These are phyloP conservation scores for Anhinga anhinga DNA, from an alignment of 2,113 vertebrate species.

Conservation along the genomic window DNA sequence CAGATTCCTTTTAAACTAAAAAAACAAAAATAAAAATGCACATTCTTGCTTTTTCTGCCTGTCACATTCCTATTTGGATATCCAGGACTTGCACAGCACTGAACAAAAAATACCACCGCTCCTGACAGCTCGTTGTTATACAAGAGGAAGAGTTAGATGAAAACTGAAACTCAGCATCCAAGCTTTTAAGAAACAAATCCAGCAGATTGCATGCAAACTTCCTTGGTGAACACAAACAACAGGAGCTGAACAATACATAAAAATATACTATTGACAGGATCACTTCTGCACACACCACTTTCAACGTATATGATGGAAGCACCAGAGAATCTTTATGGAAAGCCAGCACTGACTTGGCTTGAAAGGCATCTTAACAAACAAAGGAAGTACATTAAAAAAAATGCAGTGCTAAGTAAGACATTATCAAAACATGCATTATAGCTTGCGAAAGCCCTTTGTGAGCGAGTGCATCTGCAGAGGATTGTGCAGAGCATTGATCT, in stretches of 20 bases:
- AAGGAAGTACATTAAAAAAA: slow-evolving; percentile 48
- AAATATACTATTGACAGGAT: slow-evolving; percentile 1
- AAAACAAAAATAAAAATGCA: not conserved
- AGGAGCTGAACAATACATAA: slow-evolving; percentile 41
- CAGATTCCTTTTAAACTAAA: not conserved
- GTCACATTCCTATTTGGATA: not conserved
- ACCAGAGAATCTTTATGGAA: slow-evolving; percentile 5
- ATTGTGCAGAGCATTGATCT: slow-evolving; percentile 59
- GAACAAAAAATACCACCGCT: not conserved
- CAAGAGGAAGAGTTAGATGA: not conserved
- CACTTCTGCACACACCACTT: not conserved
- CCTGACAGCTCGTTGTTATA: not conserved
- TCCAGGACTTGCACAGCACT: not conserved
- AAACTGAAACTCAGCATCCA: slow-evolving; percentile 41
- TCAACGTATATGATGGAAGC: not conserved
- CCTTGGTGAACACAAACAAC: not conserved
- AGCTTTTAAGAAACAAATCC: slow-evolving; percentile 37
- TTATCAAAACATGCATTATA: slow-evolving; percentile 50
- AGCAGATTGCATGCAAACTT: slow-evolving; percentile 4
- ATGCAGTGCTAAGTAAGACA: slow-evolving; percentile 54
- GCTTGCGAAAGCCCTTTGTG: slow-evolving; percentile 36
- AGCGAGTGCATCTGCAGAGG: slow-evolving; percentile 33
- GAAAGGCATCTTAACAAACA: slow-evolving; percentile 57
- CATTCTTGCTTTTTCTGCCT: not conserved
- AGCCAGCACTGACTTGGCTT: not conserved